A percentile compares a stretch with the other conserved stretches of the same genome.
Conservation (phyloP, 2,797 vertebrate genomes). For the Falco naumanni region DNA sequence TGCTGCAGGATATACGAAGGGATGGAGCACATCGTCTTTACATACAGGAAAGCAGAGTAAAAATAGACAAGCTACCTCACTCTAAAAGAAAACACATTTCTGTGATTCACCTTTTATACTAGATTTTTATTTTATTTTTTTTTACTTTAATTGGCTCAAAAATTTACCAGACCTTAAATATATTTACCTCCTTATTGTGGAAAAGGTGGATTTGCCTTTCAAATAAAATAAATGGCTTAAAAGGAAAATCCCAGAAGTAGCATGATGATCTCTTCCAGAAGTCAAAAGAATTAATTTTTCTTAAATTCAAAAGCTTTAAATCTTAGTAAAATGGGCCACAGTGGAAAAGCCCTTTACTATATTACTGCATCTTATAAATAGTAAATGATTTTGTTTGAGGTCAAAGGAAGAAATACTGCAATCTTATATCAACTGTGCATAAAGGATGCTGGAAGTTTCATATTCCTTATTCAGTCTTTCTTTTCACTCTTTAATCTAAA, state of each 20-base stretch:
- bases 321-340: conserved; percentile 44
- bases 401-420: conserved; percentile 43
- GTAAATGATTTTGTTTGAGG: conserved; percentile 25
- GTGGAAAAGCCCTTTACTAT: conserved; percentile 43
- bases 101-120: not conserved
- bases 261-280: not conserved
- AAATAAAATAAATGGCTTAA: not conserved
- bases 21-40: not conserved
- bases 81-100: not conserved
- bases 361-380: conserved; percentile 57
- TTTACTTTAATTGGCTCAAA: not conserved
- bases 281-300: not conserved
- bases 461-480: not conserved
- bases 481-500: conserved; percentile 19
- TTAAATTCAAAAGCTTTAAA: conserved; percentile 60
- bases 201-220: not conserved
- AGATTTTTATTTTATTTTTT: not conserved
- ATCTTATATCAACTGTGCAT: not conserved
- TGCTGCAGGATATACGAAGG: not conserved
- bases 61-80: not conserved
- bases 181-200: not conserved
- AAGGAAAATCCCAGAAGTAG: not conserved
- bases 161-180: not conserved
- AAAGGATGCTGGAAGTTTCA: conserved; percentile 22
- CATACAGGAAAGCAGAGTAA: not conserved